phyloP scores from a whole-genome alignment of 2,888 invertebrate genomes.

The Brachypterus glaber region DNA sequence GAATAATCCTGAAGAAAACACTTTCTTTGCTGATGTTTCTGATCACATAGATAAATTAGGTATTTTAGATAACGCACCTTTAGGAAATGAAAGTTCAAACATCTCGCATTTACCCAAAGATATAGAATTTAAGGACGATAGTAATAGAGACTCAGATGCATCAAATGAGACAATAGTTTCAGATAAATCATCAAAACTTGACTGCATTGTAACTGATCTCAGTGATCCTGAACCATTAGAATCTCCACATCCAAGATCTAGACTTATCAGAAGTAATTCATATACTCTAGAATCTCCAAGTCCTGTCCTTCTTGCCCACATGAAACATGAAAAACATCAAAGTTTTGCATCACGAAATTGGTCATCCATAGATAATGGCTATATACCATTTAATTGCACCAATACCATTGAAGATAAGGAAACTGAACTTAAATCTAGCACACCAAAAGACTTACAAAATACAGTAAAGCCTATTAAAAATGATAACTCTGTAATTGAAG shows the following conservation, averaged over 20 bases:
- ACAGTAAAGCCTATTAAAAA: conserved; percentile 9
- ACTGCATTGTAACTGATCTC: conserved; percentile 9
- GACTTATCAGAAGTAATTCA: conserved; percentile 61
- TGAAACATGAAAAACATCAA: conserved; percentile 34
- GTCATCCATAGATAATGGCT: conserved; percentile 21
- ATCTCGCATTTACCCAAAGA: no score
- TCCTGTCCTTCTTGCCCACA: conserved; percentile 58
- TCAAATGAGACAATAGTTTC: conserved; percentile 7
- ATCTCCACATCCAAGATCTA: conserved; percentile 37
- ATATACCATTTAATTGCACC: conserved; percentile 19
- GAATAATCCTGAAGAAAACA: no score
- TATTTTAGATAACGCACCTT: no score
- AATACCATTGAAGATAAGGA: no score
- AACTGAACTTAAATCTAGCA: conserved; percentile 7
- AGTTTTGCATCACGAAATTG: conserved; percentile 13
- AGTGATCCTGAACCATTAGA: conserved; percentile 23
- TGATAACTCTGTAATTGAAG: conserved; percentile 26
- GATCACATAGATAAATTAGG: no score
- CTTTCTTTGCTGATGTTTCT: no score
- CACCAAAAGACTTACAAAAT: conserved; percentile 8
- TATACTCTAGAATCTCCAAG: conserved; percentile 72
- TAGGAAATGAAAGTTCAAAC: no score
- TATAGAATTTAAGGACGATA: conserved; percentile 27
- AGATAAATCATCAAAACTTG: conserved; percentile 4
- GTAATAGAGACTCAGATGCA: conserved; percentile 22